These are phyloP conservation scores for Vidua macroura DNA, from an alignment of 2,113 vertebrate species.

Conservation along the genomic window DNA sequence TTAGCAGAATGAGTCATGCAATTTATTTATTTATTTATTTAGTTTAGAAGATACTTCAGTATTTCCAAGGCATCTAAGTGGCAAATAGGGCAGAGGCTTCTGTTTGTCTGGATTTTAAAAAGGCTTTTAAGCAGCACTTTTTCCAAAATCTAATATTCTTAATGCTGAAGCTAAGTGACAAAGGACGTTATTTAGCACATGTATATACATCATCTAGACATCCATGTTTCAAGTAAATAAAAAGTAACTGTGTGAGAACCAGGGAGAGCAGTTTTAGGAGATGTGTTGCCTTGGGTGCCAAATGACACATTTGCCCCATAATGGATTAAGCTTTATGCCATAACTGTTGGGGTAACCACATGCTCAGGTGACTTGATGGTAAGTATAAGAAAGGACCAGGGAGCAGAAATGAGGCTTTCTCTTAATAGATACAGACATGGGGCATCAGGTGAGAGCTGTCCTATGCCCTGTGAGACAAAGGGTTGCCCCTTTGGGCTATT, in stretches of 20 bases:
- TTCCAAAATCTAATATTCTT: constrained; percentile 39
- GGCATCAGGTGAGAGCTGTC: neutral
- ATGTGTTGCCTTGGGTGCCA: neutral
- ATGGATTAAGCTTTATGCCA: neutral
- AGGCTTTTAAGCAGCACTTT: constrained; percentile 57
- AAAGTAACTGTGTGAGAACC: neutral
- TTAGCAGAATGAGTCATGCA: constrained; percentile 73
- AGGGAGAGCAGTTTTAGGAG: neutral
- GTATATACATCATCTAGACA: constrained; percentile 31
- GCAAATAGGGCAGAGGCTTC: neutral
- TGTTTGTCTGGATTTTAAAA: constrained; percentile 53
- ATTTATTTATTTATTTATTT: constrained; percentile 19
- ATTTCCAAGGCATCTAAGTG: constrained; percentile 1
- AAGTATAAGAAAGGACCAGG: neutral
- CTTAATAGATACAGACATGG: neutral
- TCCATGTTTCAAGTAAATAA: constrained; percentile 13
- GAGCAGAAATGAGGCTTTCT: neutral
- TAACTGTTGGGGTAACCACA: neutral
- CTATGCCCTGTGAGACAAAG: neutral
- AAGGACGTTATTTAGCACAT: constrained; percentile 24
- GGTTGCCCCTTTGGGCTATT: neutral
- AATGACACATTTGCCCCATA: neutral
- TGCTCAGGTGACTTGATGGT: neutral
- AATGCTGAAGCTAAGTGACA: constrained; percentile 29
- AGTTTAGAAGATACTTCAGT: constrained; percentile 18